Conservation (phyloP, 1,140 invertebrate genomes). For the Bactericera cockerelli region DNA sequence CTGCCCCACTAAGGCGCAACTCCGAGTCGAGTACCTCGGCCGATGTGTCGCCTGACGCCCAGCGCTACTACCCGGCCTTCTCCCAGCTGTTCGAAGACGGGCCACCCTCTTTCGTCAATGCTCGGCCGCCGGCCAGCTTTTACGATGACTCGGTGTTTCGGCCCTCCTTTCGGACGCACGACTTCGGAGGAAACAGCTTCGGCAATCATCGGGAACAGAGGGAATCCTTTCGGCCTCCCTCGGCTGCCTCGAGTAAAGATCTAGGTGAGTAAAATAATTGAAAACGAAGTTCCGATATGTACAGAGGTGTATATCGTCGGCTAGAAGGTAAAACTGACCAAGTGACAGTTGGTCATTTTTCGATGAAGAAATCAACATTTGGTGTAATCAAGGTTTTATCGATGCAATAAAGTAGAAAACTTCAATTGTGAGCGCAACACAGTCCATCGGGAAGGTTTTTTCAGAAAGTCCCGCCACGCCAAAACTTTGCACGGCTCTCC, state of each 20-base stretch:
- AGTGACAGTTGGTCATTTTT: too few species aligned
- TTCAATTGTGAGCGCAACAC: too few species aligned
- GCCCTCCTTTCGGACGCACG: neutral
- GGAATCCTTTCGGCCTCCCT: neutral
- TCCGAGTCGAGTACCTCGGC: too few species aligned
- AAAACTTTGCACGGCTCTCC: too few species aligned
- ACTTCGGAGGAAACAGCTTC: conserved; percentile 6
- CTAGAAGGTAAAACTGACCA: too few species aligned
- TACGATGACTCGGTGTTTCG: neutral
- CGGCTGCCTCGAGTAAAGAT: neutral
- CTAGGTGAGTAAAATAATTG: neutral
- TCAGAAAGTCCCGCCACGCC: too few species aligned
- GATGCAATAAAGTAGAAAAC: too few species aligned
- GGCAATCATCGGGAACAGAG: neutral
- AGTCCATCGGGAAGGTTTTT: too few species aligned
- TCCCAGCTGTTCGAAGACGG: conserved; percentile 30
- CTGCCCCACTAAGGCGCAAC: too few species aligned
- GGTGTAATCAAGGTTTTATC: too few species aligned
- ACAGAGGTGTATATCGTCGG: too few species aligned
- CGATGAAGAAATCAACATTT: too few species aligned
- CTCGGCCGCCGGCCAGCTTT: conserved; percentile 25
- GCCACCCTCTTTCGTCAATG: conserved; percentile 22
- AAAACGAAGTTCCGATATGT: neutral
- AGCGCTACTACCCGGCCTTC: conserved; percentile 35
- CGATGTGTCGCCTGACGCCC: conserved; percentile 20